Conservation (phyloP, 2,113 vertebrate species). For the Cyprinodon tularosa region DNA sequence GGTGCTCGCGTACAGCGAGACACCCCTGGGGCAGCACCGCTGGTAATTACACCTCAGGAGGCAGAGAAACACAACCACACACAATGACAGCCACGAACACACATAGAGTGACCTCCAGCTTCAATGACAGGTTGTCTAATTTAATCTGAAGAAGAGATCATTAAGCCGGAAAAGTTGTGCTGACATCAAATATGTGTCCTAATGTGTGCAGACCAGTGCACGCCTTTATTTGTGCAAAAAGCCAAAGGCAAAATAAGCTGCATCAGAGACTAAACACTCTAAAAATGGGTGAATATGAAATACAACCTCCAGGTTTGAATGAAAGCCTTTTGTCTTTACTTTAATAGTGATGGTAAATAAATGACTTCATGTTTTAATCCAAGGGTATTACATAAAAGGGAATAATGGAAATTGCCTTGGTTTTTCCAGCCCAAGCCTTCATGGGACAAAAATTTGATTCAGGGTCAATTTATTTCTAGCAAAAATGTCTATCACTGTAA, state of each 20-base stretch:
- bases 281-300: not conserved
- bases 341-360: not conserved
- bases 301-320: not conserved
- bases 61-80: slow-evolving; percentile 4
- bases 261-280: slow-evolving; percentile 10
- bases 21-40: slow-evolving; percentile 20
- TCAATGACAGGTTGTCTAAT: slow-evolving; percentile 46
- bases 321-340: not conserved
- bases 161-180: slow-evolving; percentile 39
- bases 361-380: not conserved
- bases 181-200: slow-evolving; percentile 23
- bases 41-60: slow-evolving; percentile 60
- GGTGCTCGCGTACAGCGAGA: slow-evolving; percentile 10
- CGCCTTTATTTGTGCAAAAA: not conserved
- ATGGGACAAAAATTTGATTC: no score
- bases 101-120: slow-evolving; percentile 2
- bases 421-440: no score
- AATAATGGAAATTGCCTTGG: not conserved
- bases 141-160: slow-evolving; percentile 39
- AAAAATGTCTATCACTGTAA: no score
- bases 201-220: slow-evolving; percentile 15
- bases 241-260: not conserved
- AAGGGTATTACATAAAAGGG: not conserved
- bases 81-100: slow-evolving; percentile 8
- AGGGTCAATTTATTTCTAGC: no score